Evolutionary conservation across 1,140 invertebrate genomes (phyloP).

Genomic region (Drosophila arizonae): DNA sequence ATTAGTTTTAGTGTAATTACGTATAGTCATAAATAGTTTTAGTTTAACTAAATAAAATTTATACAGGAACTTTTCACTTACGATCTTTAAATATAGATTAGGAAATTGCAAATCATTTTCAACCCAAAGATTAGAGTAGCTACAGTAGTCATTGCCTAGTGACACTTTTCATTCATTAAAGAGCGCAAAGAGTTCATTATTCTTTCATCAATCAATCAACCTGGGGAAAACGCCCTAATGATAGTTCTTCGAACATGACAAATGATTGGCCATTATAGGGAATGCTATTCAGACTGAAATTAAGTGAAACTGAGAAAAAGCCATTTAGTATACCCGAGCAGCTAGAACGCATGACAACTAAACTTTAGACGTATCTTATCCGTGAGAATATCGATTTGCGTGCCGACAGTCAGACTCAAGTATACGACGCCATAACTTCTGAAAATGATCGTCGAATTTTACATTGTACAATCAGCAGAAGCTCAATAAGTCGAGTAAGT

Average conservation of each 20-base stretch:
- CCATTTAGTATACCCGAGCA: constrained; percentile 1
- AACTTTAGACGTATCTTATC: constrained; percentile 39
- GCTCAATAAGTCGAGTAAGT: too few species aligned
- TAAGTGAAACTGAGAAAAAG: neutral
- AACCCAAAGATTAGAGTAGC: constrained; percentile 4
- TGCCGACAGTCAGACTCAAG: constrained; percentile 11
- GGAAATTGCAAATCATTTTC: constrained; percentile 10
- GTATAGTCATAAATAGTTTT: too few species aligned
- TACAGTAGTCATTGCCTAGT: constrained; percentile 22
- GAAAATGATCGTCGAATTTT: constrained; percentile 48
- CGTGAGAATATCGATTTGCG: constrained; percentile 24
- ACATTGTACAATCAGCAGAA: neutral
- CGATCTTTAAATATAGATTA: constrained; percentile 3
- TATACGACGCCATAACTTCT: constrained; percentile 2
- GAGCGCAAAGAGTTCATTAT: constrained; percentile 14
- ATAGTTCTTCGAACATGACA: constrained; percentile 24
- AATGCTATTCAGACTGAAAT: constrained; percentile 4
- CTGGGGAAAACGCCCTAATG: constrained; percentile 6
- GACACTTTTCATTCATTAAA: neutral
- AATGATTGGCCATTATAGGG: neutral
- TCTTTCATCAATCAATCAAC: constrained; percentile 28
- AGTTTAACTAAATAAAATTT: too few species aligned
- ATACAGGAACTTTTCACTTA: too few species aligned
- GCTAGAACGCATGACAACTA: neutral
- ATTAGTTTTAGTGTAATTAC: too few species aligned